Base-by-base conservation (phyloP, 2,113 vertebrate species). In the Peromyscus leucopus region DNA sequence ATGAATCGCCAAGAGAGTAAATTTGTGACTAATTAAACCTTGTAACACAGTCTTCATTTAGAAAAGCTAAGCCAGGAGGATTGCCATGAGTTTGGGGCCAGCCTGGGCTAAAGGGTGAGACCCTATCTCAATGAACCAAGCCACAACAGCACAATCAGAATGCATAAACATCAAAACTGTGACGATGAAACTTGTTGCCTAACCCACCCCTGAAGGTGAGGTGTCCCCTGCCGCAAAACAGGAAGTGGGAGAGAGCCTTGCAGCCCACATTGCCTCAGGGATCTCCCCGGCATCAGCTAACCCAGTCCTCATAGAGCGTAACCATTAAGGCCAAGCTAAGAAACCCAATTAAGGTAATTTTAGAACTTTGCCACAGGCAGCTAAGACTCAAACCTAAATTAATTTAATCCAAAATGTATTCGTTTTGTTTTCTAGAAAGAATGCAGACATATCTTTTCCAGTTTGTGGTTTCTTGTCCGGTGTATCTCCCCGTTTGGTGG, bases 401-500 rank as follows among this genome's bases (percentile, higher is more conserved):
- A 48, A 12, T 31, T 74, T 55, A 13, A 86, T 57, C 39, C 51
- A 59, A 82, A 82, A 63, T 67, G 59, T 39, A 22, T 28, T 76
- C 16, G 36, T 74, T 98, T 75, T 90, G n/a, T 88, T 90, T 90
- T 88, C 88, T 51, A 51, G 39, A 4, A 88, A 42, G 31, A 1
- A 36, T 57, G 0, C 8, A 57, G 59, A 74, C 36, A 13, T 26
- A 26, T 31, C 22, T 69, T 69, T 91, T 24, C n/a, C 69, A 46
- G 28, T 72, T 75, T 79, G 22, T 39, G 51, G 12, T 57, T 79
- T 57, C 46, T 67, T 74, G 55, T 9, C 7, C 69, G 46, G 6
- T 8, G 12, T 21, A 22, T 28, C n/a, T 65, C 22, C 46, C 46
- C 24, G 8, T 28, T 69, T 7, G 36, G 79, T 57, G 19, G 0